Conservation (phyloP, 2,797 vertebrate genomes). For the Sciurus carolinensis region DNA sequence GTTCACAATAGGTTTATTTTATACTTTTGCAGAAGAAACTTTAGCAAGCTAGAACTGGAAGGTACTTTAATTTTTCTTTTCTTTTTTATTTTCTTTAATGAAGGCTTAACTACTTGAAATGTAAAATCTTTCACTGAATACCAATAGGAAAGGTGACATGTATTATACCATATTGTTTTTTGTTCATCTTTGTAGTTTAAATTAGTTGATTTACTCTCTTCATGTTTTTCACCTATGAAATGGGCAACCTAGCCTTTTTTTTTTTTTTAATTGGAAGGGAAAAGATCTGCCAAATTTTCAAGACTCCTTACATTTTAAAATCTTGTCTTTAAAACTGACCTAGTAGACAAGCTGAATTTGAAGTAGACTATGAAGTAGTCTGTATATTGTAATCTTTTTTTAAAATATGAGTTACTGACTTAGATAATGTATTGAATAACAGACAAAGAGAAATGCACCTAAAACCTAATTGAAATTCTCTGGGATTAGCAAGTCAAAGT, state of each 20-base stretch:
- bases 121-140: slow-evolving; percentile 73
- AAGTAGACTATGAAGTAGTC: slow-evolving; percentile 80
- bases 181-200: slow-evolving; percentile 80
- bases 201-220: slow-evolving; percentile 72
- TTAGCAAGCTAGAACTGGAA: slow-evolving; percentile 84
- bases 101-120: slow-evolving; percentile 83
- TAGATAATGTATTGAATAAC: slow-evolving; percentile 87
- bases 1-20: slow-evolving; percentile 82
- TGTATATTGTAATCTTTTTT: slow-evolving; percentile 81
- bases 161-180: slow-evolving; percentile 70
- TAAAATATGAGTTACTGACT: slow-evolving; percentile 62
- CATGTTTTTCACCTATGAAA: slow-evolving; percentile 69
- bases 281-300: slow-evolving; percentile 51
- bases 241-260: not conserved
- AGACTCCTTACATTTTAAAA: slow-evolving; percentile 52
- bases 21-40: slow-evolving; percentile 82
- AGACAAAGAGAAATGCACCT: slow-evolving; percentile 88
- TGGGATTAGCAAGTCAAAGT: slow-evolving; percentile 85
- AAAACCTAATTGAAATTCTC: slow-evolving; percentile 83
- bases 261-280: slow-evolving; percentile 62
- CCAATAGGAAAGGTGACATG: slow-evolving; percentile 66
- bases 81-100: slow-evolving; percentile 76
- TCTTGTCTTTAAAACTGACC: slow-evolving; percentile 3
- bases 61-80: slow-evolving; percentile 84
- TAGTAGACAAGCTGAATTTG: slow-evolving; percentile 78